phyloP scores from a whole-genome alignment of 2,797 vertebrate genomes.

The Dromococcyx pavoninus region DNA sequence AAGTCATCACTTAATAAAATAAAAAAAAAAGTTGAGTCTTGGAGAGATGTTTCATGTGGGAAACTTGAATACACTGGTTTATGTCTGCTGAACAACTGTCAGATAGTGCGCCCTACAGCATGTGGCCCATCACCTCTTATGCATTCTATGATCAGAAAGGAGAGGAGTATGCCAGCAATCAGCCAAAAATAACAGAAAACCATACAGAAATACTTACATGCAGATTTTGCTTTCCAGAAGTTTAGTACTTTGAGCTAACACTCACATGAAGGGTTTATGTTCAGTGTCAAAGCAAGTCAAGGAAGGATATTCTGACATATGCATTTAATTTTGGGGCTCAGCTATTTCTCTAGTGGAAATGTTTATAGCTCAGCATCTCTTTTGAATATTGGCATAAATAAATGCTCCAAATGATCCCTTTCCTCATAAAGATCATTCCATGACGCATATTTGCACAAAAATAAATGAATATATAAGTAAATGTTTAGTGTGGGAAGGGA shows the following conservation, averaged over 20 bases:
- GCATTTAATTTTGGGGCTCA: constrained; percentile 55
- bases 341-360: constrained; percentile 39
- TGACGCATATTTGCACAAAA: background rate
- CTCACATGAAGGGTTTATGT: constrained; percentile 51
- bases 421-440: constrained; percentile 1
- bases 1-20: constrained; percentile 44
- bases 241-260: constrained; percentile 46
- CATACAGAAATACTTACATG: constrained; percentile 30
- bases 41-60: constrained; percentile 47
- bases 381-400: constrained; percentile 40
- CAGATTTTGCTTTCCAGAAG: constrained; percentile 49
- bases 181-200: constrained; percentile 61
- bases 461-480: background rate
- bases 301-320: constrained; percentile 56
- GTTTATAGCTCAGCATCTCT: constrained; percentile 39
- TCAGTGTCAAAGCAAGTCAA: constrained; percentile 56
- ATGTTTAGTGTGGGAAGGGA: background rate
- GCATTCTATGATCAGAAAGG: constrained; percentile 52
- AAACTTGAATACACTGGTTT: constrained; percentile 54
- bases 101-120: constrained; percentile 36
- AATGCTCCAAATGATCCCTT: background rate
- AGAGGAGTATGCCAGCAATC: constrained; percentile 36
- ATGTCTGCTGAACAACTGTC: constrained; percentile 61
- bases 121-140: constrained; percentile 66
- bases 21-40: background rate